Base-by-base conservation (phyloP, 2,888 invertebrate species). In the Synanthedon myopaeformis region DNA sequence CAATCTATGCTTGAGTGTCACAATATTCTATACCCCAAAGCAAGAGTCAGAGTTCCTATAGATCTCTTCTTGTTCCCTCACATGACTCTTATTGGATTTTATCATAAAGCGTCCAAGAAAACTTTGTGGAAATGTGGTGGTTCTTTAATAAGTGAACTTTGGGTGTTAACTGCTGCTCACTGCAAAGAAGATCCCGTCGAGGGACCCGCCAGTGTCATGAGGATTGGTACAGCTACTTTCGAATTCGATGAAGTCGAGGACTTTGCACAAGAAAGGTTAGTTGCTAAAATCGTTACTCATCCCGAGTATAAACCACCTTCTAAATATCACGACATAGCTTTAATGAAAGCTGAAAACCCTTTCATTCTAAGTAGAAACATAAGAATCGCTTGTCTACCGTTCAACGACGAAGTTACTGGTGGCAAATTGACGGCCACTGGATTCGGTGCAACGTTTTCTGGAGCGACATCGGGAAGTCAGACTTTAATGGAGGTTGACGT, bases 281-380 rank as follows among this genome's bases (percentile, higher is more conserved):
- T 91, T 1, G 72, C 70, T 0, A 63, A 82, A 35, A 74, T 83
- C 0, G 68, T 89, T 0, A 60, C 73, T 0, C 92, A 92, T 71
- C 91, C 91, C 0, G 69, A 79, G 1, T 92, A 90, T 64, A 81
- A 79, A 48, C 78, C 89, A 0, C 89, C 90, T 0, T 84, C 89
- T 0, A 88, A 88, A 61, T 88, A 85, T 52, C 88, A 93, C 63
- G 93, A 94, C 61, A 90, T 94, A 53, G 93, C 91, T 0, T 67
- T 94, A 10, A 79, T 93, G 59, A 87, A 81, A 66, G 74, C 92
- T 42, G 76, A 83, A 6, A 62, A 70, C 13, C 70, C 79, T 0
- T 90, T 91, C 10, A 62, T 73, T 2, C 75, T 91, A 5, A 88
- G 74, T 49, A 75, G 89, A 41, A 86, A 88, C 55, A 88, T 92